Base-by-base conservation (phyloP, 2,888 invertebrate species). In the Thereva unica region DNA sequence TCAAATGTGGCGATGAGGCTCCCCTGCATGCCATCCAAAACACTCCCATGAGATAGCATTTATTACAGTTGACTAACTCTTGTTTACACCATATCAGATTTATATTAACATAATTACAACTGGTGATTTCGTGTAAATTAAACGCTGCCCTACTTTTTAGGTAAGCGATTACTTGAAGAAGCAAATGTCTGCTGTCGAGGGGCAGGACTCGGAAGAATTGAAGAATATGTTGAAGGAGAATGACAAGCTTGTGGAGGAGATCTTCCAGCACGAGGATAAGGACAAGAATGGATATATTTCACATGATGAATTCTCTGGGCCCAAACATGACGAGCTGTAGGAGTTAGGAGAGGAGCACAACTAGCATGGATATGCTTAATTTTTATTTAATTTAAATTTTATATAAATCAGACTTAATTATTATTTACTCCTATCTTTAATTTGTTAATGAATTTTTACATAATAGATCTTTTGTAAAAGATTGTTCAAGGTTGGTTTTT, bases 261-360 rank as follows among this genome's bases (percentile, higher is more conserved):
- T 97, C 77, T 97, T 97, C 88, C 93, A 94, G 78, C 95, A 96
- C 78, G 97, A 97, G 80, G 97, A 97, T 80, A 93, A 92, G 80
- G 95, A 97, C 82, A 94, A 93, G 80, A 96, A 97, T 77, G 97
- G 97, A 69, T 93, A 88, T 83, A 97, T 97, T 75, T 95, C 96
- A 71, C 93, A 94, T 82, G 92, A 92, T 56, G 97, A 97, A 82
- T 97, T 97, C 84, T 95, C 94, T 37, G 97, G 96, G 4, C 96
- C 97, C 10, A 97, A 97, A 80, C 97, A 97, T 81, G 97, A 97
- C 80, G 97, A 97, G 83, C 89, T 97, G 79, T 97, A 91, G 56
- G 42, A 9, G 34, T 52, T n/a, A 34, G 5, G 23, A 40, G 8
- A 34, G n/a, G 40, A 56, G 8, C 23, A 57, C 4, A 40, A 37